Percentiles rank a stretch among this genome's conserved stretches.
Conservation (phyloP, 2,888 invertebrate species). For the Automeris io region DNA sequence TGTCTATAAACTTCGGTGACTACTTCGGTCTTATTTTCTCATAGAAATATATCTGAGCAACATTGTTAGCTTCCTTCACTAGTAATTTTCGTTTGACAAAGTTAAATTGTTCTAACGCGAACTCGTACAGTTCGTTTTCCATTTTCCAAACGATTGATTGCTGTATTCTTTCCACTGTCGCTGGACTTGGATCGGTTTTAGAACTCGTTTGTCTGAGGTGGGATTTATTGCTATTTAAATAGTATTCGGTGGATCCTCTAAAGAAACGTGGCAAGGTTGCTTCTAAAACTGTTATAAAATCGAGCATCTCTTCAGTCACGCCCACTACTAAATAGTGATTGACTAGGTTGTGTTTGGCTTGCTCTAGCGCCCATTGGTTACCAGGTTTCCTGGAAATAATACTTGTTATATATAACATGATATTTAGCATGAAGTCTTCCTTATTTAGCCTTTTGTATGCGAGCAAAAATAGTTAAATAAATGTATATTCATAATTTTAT, state of each 20-base stretch:
- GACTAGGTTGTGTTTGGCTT: constrained; percentile 95
- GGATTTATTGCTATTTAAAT: constrained; percentile 92
- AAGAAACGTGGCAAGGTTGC: constrained; percentile 90
- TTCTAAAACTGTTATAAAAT: constrained; percentile 94
- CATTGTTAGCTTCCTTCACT: constrained; percentile 79
- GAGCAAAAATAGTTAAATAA: too few species aligned
- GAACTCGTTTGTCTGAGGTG: constrained; percentile 95
- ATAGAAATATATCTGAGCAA: constrained; percentile 90
- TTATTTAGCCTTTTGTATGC: too few species aligned
- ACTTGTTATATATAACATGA: too few species aligned
- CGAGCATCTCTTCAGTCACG: constrained; percentile 94
- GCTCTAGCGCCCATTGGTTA: constrained; percentile 94
- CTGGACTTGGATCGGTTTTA: constrained; percentile 88
- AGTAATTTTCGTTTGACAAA: constrained; percentile 87
- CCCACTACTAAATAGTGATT: constrained; percentile 96
- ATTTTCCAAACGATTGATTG: constrained; percentile 93
- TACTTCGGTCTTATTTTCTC: constrained; percentile 96
- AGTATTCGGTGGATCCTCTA: constrained; percentile 90
- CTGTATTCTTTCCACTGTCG: constrained; percentile 89
- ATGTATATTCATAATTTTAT: too few species aligned
- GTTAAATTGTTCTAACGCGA: constrained; percentile 92
- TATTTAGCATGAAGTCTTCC: too few species aligned
- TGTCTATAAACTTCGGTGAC: constrained; percentile 26
- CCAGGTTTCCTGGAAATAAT: constrained; percentile 90
- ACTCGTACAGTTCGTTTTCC: constrained; percentile 97